These are phyloP conservation scores for Solen grandis DNA, from an alignment of 1,140 invertebrate species.

Conservation along the genomic window DNA sequence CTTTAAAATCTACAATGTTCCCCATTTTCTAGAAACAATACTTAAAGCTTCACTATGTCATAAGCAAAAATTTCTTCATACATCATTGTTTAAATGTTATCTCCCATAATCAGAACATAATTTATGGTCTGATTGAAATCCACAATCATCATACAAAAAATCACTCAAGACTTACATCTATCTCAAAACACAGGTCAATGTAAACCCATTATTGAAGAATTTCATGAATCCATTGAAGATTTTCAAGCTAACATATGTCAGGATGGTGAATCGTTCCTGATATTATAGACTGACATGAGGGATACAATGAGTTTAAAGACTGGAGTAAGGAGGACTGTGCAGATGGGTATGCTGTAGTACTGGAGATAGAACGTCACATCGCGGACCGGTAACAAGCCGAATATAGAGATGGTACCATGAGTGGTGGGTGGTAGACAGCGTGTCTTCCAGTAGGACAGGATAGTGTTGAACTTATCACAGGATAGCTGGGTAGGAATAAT, in stretches of 20 bases:
- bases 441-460: conserved; percentile 71
- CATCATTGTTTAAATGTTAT: no score
- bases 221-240: no score
- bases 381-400: conserved; percentile 69
- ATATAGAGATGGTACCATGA: conserved; percentile 66
- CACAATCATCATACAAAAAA: no score
- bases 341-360: conserved; percentile 75
- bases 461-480: conserved; percentile 54
- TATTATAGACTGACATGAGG: conserved; percentile 66
- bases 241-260: conserved; percentile 18
- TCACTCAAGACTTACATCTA: no score
- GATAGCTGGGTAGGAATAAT: conserved; percentile 67
- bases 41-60: no score
- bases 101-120: no score
- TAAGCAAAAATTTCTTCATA: no score
- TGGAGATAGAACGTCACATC: conserved; percentile 74
- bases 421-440: conserved; percentile 66
- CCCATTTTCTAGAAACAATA: no score
- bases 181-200: no score
- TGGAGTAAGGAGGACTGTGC: conserved; percentile 73
- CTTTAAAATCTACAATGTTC: no score
- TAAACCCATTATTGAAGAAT: no score
- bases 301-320: conserved; percentile 70
- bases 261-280: conserved; percentile 12
- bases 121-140: no score